Evolutionary conservation across 2,888 invertebrate species (phyloP).

Genomic region (Agrilus cyanescens): DNA sequence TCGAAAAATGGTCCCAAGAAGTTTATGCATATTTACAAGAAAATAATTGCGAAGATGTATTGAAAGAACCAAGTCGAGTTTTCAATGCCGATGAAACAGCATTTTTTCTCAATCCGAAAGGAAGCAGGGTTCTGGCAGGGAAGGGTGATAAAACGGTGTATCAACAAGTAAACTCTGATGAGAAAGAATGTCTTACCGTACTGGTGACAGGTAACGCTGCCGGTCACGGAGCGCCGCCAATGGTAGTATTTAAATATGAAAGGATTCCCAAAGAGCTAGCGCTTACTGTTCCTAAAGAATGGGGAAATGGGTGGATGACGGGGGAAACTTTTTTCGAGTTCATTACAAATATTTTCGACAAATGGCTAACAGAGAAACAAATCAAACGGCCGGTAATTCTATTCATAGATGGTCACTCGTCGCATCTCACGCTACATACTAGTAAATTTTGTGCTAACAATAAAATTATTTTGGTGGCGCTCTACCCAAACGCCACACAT

Average conservation of each 20-base stretch:
- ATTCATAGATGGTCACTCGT: slow-evolving; percentile 29
- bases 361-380: slow-evolving; percentile 6
- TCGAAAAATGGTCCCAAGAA: too few relatives aligned
- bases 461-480: slow-evolving; percentile 24
- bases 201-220: slow-evolving; percentile 16
- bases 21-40: slow-evolving; percentile 20
- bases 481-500: slow-evolving; percentile 29
- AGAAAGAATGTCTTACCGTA: slow-evolving; percentile 18
- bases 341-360: slow-evolving; percentile 28
- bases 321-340: slow-evolving; percentile 29
- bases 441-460: slow-evolving; percentile 27
- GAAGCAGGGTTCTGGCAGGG: slow-evolving; percentile 21
- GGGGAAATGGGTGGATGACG: slow-evolving; percentile 34
- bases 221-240: slow-evolving; percentile 10
- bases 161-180: slow-evolving; percentile 17
- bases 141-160: slow-evolving; percentile 22
- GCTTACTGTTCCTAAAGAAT: slow-evolving; percentile 22
- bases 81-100: slow-evolving; percentile 29
- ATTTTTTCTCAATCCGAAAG: too few relatives aligned
- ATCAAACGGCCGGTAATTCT: slow-evolving; percentile 15
- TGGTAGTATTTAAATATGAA: slow-evolving; percentile 21
- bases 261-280: slow-evolving; percentile 20
- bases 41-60: slow-evolving; percentile 14
- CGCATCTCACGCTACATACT: slow-evolving; percentile 26
- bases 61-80: slow-evolving; percentile 18